A percentile compares a stretch with the other conserved stretches of the same genome.
These are phyloP conservation scores for Colius striatus DNA, from an alignment of 2,113 vertebrate species.

Conservation along the genomic window DNA sequence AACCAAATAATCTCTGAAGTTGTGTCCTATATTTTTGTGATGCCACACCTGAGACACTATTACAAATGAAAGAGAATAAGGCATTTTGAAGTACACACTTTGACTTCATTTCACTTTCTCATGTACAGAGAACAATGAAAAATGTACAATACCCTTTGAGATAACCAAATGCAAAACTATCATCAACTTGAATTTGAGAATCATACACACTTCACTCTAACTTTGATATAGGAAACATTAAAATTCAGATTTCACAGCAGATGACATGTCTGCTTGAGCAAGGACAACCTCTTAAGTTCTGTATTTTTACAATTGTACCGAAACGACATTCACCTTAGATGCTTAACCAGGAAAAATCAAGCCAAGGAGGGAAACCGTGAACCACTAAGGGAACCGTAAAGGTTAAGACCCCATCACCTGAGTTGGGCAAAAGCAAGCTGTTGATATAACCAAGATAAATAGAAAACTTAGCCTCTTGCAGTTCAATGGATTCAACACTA, in stretches of 20 bases:
- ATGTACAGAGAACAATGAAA: not conserved
- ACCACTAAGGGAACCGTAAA: not conserved
- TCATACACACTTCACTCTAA: not conserved
- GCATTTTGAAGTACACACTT: not conserved
- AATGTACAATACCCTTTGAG: not conserved
- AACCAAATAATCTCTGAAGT: conserved; percentile 23
- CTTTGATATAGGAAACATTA: not conserved
- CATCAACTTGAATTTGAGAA: not conserved
- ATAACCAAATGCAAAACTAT: not conserved
- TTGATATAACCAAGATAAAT: conserved; percentile 5
- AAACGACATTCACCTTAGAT: not conserved
- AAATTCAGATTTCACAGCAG: not conserved
- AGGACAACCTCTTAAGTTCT: not conserved
- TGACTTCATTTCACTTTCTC: not conserved
- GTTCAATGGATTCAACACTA: not conserved
- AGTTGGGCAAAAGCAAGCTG: not conserved
- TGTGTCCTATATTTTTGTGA: conserved; percentile 24
- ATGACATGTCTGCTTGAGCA: not conserved
- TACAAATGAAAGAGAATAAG: not conserved
- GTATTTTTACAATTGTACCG: not conserved
- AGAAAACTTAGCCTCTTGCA: not conserved
- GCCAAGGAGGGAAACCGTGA: not conserved
- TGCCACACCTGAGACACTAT: not conserved
- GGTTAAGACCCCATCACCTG: not conserved
- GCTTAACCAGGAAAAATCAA: not conserved